Evolutionary conservation across 2,797 vertebrate species (phyloP), one percentile per base, ranked within the genome.

Genomic region (Danio jaintianensis): DNA sequence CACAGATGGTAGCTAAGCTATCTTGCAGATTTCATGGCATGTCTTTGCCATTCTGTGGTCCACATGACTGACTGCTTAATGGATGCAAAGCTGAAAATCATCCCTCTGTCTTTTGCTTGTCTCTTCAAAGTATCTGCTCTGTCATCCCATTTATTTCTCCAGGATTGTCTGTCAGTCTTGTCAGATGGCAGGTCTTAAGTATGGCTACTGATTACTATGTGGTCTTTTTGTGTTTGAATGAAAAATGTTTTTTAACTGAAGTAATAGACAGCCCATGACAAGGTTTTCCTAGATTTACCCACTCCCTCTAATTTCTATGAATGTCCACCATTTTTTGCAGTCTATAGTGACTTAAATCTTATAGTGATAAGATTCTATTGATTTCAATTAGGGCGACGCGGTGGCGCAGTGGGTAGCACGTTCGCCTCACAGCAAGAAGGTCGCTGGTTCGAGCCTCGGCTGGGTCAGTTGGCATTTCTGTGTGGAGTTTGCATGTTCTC

Each of bases 71-170:
- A 82, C 80, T 78, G 58, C 74, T 71, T 86, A 82, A 80, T 74
- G 50, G 78, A 82, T 64, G 72, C 72, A 75, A 83, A 75, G 36
- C 79, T 75, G 52, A 45, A 81, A 84, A 83, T 88, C 83, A 73
- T 78, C 77, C 62, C 47, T 73, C 47, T 53, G 64, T 76, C 79
- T 77, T 72, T 76, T 58, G 69, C 75, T 81, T 67, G 80, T 53
- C 16, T 82, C 45, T 22, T 72, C 75, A 22, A 38, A 43, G 64
- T 50, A 63, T 61, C 45, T 71, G 50, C 66, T 72, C 20, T 50
- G 63, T 38, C 73, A 29, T 73, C 43, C 22, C 38, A 78, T 75
- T 81, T 68, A 36, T 55, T 4, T 69, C 6, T 15, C 50, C 50
- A 61, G 72, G 22, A 48, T 11, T 53, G 48, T 67, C 58, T 80